Base-by-base conservation (phyloP, 2,797 vertebrate genomes). In the Syngnathus rostellatus region DNA sequence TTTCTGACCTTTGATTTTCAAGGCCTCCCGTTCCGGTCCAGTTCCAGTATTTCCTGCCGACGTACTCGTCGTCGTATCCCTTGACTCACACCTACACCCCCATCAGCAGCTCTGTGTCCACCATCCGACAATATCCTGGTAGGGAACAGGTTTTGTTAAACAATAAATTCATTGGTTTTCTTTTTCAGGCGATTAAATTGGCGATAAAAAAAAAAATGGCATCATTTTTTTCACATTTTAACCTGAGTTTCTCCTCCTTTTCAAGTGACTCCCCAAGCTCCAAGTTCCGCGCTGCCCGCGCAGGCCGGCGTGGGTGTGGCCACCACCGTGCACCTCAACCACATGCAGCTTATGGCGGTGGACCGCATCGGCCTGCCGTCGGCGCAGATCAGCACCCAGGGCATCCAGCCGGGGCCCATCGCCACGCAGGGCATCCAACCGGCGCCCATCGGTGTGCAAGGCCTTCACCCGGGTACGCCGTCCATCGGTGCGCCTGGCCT, bases 311-410 rank as follows among this genome's bases (percentile, higher is more conserved):
- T 97, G 0, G 95, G 95, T 0, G 94, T 99, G 75, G 95, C 96
- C 17, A 96, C 96, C 63, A 95, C 97, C 0, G 95, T 99, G 67
- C 97, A 98, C 83, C 90, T 98, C 17, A 99, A 98, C 81, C 95
- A 92, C 82, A 98, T 99, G 96, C 96, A 98, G 87, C 86, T 99
- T 81, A 99, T 99, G 95, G 92, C 96, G 0, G 95, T 99, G 3
- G 97, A 99, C 79, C 95, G 98, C 68, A 94, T 98, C 39, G 94
- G 95, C 37, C 93, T 97, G 67, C 94, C 95, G 45, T 94, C 96
- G 0, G 91, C 95, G 0, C 95, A 97, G 39, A 95, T 99, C 87
- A 87, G 92, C 16, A 91, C 95, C 0, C 96, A 97, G 69, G 96
- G 95, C 45, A 95, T 98, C 77, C 96, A 99, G 82, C 92, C 93